A percentile compares a stretch with the other conserved stretches of the same genome.
These are phyloP conservation scores for Ammodytes marinus DNA, from an alignment of 2,113 vertebrate species.

Conservation along the genomic window DNA sequence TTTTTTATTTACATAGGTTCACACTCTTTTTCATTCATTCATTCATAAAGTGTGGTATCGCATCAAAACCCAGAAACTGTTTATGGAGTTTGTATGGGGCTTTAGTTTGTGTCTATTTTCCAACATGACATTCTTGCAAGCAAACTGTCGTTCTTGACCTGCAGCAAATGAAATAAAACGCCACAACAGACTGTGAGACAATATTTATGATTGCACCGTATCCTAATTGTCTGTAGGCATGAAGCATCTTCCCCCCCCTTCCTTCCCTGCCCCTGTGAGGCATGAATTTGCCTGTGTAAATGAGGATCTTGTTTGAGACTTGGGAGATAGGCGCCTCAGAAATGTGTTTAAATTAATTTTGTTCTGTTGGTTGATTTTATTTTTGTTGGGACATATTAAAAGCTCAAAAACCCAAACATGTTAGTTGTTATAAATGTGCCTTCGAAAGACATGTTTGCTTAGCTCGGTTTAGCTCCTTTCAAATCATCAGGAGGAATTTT, in stretches of 20 bases:
- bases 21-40: not conserved
- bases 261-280: slow-evolving; percentile 1
- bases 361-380: not conserved
- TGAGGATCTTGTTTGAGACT: not conserved
- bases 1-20: not conserved
- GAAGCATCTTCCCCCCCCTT: slow-evolving; percentile 24
- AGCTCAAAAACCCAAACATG: not conserved
- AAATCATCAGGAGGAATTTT: slow-evolving; percentile 4
- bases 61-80: not conserved
- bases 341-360: not conserved
- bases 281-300: slow-evolving; percentile 38
- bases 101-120: slow-evolving; percentile 5
- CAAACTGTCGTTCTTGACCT: not conserved
- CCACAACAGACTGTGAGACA: not conserved
- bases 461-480: not conserved
- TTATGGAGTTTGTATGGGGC: slow-evolving; percentile 1
- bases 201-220: slow-evolving; percentile 74
- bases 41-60: not conserved
- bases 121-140: not conserved
- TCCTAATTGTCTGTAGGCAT: slow-evolving; percentile 34
- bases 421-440: slow-evolving; percentile 7
- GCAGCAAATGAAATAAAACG: not conserved
- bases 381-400: not conserved
- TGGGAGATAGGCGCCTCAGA: not conserved
- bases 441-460: not conserved